Evolutionary conservation across 2,888 invertebrate species (phyloP).

Genomic region (Helobdella robusta): DNA sequence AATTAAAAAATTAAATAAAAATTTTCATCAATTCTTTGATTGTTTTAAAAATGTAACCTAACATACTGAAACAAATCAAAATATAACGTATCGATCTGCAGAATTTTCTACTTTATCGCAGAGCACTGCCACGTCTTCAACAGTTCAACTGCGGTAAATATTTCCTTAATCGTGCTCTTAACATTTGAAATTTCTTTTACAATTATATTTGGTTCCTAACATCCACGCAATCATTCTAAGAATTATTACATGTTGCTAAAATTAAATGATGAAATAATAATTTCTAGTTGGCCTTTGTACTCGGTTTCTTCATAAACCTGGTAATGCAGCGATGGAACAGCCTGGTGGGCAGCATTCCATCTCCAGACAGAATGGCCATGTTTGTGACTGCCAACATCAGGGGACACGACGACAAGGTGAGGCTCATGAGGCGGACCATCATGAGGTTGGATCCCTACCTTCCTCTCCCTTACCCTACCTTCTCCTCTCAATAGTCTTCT

Average conservation of each 20-base stretch:
- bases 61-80: not conserved
- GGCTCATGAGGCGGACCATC: constrained; percentile 56
- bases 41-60: not conserved
- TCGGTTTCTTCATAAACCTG: constrained; percentile 84
- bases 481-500: no score
- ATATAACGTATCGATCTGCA: constrained; percentile 11
- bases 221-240: no score
- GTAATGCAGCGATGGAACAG: constrained; percentile 89
- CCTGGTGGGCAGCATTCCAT: constrained; percentile 63
- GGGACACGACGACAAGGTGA: constrained; percentile 54
- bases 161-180: not conserved
- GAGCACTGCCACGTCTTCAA: constrained; percentile 76
- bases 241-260: no score
- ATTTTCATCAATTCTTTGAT: not conserved
- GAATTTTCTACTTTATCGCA: constrained; percentile 67
- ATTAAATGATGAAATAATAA: no score
- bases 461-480: no score
- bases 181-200: not conserved
- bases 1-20: not conserved
- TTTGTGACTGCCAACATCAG: constrained; percentile 64
- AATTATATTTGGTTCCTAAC: not conserved
- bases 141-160: constrained; percentile 65
- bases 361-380: constrained; percentile 61
- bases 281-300: constrained; percentile 82
- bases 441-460: no score